Evolutionary conservation across 2,888 invertebrate species (phyloP), one percentile per base, ranked within the genome.

Genomic region (Cheilosia vernalis): DNA sequence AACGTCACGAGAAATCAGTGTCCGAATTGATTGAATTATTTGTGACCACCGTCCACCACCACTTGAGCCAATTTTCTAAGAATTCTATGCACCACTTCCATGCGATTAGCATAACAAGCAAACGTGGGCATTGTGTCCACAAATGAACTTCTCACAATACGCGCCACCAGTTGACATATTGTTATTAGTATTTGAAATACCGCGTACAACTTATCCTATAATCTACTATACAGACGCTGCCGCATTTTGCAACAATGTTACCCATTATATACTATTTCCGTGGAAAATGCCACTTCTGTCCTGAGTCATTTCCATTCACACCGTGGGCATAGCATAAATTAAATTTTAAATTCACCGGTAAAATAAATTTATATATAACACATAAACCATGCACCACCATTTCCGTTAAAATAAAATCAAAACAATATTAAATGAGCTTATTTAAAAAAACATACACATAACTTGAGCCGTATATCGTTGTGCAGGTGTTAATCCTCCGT

Each of bases 371-470:
- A 24, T 69, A 42, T 40, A 42, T 27, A 49, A 63, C 27, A 53
- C 37, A 47, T 60, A 74, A 55, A n/a, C 53, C 37, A 74, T 74
- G 55, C 19, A 66, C 37, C 61, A 72, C 60, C 19, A 24, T 61
- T 73, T 83, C 56, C 60, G 55, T 77, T 33, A 53, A 60, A 72
- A 1, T 13, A 56, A 53, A 66, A 70, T 19, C 30, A 47, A 66
- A 64, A 42, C 19, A 42, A 61, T 56, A 55, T 72, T 60, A 67
- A 42, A 55, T 21, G 27, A 55, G 47, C 15, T 40, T 42, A 44
- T 33, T 37, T 55, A 56, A 40, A 74, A 64, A 70, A 72, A 85
- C 85, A 51, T 85, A 85, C 85, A 85, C 85, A 85, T 85, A 81
- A 67, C 70, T 72, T 63, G n/a, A 73, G 19, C 42, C 56, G 33